These are phyloP conservation scores for Platanista minor DNA, from an alignment of 2,113 vertebrate genomes.

Conservation along the genomic window DNA sequence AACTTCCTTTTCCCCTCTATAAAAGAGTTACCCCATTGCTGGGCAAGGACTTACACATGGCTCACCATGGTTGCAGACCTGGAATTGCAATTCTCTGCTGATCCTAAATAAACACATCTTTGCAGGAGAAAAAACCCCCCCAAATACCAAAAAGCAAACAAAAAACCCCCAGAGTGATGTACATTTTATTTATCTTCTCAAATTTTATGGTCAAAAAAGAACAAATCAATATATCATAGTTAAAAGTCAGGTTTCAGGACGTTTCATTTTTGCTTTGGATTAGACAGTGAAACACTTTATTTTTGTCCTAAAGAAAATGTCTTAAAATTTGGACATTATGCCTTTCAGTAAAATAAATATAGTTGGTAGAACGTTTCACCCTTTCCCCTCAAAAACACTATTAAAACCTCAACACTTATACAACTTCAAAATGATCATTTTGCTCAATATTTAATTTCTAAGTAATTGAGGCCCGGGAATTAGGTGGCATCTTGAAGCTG, in stretches of 20 bases:
- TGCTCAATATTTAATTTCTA: background rate
- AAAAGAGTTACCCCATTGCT: no score
- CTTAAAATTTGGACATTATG: background rate
- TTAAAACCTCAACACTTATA: background rate
- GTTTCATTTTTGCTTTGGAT: background rate
- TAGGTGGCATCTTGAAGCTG: background rate
- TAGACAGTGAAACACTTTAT: background rate
- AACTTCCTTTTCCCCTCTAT: no score
- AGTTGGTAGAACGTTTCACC: background rate
- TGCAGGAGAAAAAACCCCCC: no score
- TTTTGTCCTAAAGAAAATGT: background rate
- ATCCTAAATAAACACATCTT: no score
- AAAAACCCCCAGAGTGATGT: background rate
- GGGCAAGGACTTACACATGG: no score
- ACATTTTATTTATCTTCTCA: background rate
- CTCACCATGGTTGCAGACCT: no score
- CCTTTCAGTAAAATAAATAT: conserved; percentile 8
- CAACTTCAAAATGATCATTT: background rate
- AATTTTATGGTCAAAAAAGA: background rate
- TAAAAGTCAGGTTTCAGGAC: background rate
- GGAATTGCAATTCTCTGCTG: no score
- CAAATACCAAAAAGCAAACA: no score
- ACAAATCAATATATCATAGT: background rate
- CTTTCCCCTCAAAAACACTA: background rate
- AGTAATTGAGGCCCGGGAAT: background rate